Conservation (phyloP, 1,140 invertebrate species). For the Drosophila equinoxialis region DNA sequence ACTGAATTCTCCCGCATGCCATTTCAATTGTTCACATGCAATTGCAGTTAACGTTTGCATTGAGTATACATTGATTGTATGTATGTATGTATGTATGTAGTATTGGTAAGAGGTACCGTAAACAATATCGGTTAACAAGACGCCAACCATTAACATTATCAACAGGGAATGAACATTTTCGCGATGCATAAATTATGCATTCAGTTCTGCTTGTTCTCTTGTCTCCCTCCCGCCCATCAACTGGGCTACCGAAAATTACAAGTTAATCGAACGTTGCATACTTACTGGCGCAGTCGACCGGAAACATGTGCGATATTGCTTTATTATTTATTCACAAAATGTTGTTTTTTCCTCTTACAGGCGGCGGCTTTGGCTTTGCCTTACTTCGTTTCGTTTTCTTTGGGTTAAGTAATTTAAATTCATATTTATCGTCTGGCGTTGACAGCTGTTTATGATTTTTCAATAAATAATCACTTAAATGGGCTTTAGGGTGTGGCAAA, state of each 20-base stretch:
- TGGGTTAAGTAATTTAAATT: slow-evolving; percentile 49
- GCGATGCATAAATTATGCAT: slow-evolving; percentile 47
- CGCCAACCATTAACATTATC: slow-evolving; percentile 39
- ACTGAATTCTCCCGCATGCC: slow-evolving; percentile 6
- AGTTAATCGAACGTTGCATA: slow-evolving; percentile 62
- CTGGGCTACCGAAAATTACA: slow-evolving; percentile 28
- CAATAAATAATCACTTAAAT: slow-evolving; percentile 20
- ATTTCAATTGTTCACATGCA: slow-evolving; percentile 1
- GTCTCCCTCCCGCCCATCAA: no score
- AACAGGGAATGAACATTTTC: slow-evolving; percentile 27
- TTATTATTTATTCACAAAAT: slow-evolving; percentile 36
- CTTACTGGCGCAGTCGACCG: slow-evolving; percentile 53
- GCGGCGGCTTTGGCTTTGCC: not conserved
- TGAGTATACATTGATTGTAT: no score
- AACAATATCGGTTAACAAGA: slow-evolving; percentile 13
- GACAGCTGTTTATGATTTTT: slow-evolving; percentile 31
- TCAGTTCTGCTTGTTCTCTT: not conserved
- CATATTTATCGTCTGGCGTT: slow-evolving; percentile 35
- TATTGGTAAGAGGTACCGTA: slow-evolving; percentile 1
- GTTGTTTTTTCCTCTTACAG: not conserved
- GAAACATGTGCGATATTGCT: slow-evolving; percentile 46
- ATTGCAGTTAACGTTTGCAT: not conserved
- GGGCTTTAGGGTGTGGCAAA: slow-evolving; percentile 35
- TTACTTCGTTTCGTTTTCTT: not conserved
- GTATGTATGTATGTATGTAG: not conserved